A percentile compares a stretch with the other conserved stretches of the same genome.
Evolutionary conservation across 2,797 vertebrate genomes (phyloP).

Genomic region (Sebastes vulpes): DNA sequence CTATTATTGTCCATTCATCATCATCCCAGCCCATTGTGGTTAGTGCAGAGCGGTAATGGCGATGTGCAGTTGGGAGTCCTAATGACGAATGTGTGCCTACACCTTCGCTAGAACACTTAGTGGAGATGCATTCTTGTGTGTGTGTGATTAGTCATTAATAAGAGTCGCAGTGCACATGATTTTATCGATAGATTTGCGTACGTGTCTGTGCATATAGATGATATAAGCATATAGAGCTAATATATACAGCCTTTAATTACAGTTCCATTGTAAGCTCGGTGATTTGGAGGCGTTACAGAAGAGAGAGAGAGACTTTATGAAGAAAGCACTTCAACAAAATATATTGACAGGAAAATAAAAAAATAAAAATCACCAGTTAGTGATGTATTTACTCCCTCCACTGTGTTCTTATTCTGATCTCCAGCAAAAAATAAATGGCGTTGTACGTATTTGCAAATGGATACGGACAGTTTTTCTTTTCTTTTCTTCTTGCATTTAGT

Average conservation of each 20-base stretch:
- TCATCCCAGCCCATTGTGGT: conserved; percentile 12
- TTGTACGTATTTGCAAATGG: background rate
- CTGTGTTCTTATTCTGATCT: background rate
- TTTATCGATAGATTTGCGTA: background rate
- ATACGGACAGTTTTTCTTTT: no score
- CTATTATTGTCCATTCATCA: conserved; percentile 44
- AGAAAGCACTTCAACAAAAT: background rate
- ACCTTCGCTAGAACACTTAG: conserved; percentile 13
- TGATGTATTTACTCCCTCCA: background rate
- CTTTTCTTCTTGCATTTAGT: no score
- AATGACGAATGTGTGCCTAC: conserved; percentile 27
- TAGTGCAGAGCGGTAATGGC: conserved; percentile 35
- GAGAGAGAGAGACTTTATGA: background rate
- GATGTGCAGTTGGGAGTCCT: conserved; percentile 39
- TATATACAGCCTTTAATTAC: background rate
- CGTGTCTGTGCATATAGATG: background rate
- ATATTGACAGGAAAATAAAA: background rate
- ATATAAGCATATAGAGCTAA: background rate
- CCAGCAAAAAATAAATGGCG: background rate
- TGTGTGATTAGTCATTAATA: background rate
- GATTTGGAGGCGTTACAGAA: background rate
- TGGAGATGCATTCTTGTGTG: background rate
- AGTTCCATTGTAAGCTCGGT: background rate
- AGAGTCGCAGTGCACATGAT: background rate
- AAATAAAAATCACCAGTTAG: background rate